These are phyloP conservation scores for Brachyptera risi DNA, from an alignment of 2,888 invertebrate genomes.

Conservation along the genomic window DNA sequence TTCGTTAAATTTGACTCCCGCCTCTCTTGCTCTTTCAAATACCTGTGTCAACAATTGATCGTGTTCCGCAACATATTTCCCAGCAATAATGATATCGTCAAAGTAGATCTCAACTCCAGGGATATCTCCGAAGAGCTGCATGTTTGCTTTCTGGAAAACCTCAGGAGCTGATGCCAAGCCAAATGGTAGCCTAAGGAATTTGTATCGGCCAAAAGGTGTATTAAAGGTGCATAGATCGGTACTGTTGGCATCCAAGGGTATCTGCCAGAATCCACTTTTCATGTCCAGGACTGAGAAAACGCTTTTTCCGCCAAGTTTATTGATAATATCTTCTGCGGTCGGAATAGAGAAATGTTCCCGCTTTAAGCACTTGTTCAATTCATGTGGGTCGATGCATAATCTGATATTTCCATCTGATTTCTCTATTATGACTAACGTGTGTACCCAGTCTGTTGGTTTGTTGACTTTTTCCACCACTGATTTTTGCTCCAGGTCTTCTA, in stretches of 20 bases:
- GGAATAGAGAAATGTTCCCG: no score
- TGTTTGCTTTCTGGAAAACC: conserved; percentile 36
- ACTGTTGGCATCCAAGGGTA: conserved; percentile 35
- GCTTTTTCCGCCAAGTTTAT: not conserved
- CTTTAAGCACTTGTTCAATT: no score
- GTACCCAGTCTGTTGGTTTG: not conserved
- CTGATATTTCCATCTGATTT: no score
- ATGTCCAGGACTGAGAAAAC: not conserved
- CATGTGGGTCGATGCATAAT: no score
- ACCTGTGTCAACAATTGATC: conserved; percentile 24
- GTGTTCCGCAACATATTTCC: conserved; percentile 32
- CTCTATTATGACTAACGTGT: conserved; percentile 10
- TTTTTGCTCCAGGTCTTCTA: not conserved
- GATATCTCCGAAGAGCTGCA: conserved; percentile 35
- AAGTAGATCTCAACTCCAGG: conserved; percentile 31
- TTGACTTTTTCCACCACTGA: not conserved
- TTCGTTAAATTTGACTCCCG: conserved; percentile 33
- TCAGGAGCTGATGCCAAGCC: conserved; percentile 37
- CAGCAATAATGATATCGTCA: conserved; percentile 36
- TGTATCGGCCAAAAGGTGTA: conserved; percentile 35
- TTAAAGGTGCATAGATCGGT: conserved; percentile 33
- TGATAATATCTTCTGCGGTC: conserved; percentile 12
- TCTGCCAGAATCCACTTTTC: conserved; percentile 32
- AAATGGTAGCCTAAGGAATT: conserved; percentile 36
- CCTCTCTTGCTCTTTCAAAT: not conserved